phyloP scores from a whole-genome alignment of 2,113 vertebrate genomes.

The Nipponia nippon region DNA sequence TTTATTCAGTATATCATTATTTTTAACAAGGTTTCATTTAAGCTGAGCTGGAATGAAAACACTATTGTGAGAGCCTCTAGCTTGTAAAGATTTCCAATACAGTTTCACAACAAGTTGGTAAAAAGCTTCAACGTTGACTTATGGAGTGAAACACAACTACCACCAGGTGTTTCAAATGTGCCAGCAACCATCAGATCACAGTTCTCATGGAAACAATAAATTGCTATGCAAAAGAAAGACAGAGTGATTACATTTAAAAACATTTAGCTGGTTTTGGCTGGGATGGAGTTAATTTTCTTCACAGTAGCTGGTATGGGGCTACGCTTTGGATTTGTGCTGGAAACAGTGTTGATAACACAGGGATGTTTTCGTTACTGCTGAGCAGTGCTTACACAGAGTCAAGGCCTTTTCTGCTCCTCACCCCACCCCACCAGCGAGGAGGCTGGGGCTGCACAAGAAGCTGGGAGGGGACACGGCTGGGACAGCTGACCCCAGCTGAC shows the following conservation, averaged over 20 bases:
- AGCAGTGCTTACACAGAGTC: too few relatives aligned
- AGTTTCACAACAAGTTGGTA: background rate
- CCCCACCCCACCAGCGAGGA: too few relatives aligned
- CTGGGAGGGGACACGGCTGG: too few relatives aligned
- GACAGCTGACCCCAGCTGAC: too few relatives aligned
- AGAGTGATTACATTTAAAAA: background rate
- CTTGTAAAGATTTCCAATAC: background rate
- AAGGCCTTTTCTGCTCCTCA: too few relatives aligned
- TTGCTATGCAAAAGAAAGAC: background rate
- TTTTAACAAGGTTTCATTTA: background rate
- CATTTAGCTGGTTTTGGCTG: too few relatives aligned
- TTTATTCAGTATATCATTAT: background rate
- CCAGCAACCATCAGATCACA: background rate
- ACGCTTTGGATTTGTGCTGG: too few relatives aligned
- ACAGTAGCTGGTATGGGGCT: too few relatives aligned
- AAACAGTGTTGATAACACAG: too few relatives aligned
- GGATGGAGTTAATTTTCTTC: too few relatives aligned
- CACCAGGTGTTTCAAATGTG: background rate
- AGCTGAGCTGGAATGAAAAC: background rate
- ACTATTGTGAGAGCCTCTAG: background rate
- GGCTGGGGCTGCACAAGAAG: too few relatives aligned
- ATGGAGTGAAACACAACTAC: background rate
- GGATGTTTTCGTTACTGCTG: too few relatives aligned
- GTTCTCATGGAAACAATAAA: background rate
- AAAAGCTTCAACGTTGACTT: background rate